Evolutionary conservation across 2,888 invertebrate species (phyloP).

Genomic region (Polia nebulosa): DNA sequence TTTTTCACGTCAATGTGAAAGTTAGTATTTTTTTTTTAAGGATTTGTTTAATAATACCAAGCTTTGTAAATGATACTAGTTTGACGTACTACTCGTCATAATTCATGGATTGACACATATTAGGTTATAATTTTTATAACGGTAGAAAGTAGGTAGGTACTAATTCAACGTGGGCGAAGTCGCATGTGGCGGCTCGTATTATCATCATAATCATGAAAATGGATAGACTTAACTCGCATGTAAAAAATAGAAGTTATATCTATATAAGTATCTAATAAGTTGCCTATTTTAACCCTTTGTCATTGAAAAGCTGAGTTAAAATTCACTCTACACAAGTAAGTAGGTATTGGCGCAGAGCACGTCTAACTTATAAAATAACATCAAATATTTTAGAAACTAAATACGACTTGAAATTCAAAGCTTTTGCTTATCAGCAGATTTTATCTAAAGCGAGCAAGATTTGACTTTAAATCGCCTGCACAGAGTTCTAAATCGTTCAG

Average conservation of each 20-base stretch:
- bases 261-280: background rate
- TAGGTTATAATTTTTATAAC: too few relatives aligned
- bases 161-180: too few relatives aligned
- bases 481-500: constrained; percentile 20
- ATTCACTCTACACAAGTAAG: background rate
- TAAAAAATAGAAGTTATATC: too few relatives aligned
- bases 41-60: too few relatives aligned
- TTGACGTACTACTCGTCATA: too few relatives aligned
- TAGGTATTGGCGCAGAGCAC: background rate
- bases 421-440: constrained; percentile 10
- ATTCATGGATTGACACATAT: too few relatives aligned
- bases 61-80: too few relatives aligned
- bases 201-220: too few relatives aligned
- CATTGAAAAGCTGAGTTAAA: background rate
- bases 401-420: constrained; percentile 17
- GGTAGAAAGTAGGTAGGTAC: too few relatives aligned
- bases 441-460: background rate
- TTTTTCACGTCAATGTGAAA: background rate
- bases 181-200: too few relatives aligned
- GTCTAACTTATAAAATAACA: constrained; percentile 10
- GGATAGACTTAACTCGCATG: too few relatives aligned
- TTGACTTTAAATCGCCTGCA: constrained; percentile 3
- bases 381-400: constrained; percentile 29
- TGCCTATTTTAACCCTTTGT: background rate
- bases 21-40: too few relatives aligned